phyloP scores from a whole-genome alignment of 1,140 invertebrate genomes.

The Varroa destructor region DNA sequence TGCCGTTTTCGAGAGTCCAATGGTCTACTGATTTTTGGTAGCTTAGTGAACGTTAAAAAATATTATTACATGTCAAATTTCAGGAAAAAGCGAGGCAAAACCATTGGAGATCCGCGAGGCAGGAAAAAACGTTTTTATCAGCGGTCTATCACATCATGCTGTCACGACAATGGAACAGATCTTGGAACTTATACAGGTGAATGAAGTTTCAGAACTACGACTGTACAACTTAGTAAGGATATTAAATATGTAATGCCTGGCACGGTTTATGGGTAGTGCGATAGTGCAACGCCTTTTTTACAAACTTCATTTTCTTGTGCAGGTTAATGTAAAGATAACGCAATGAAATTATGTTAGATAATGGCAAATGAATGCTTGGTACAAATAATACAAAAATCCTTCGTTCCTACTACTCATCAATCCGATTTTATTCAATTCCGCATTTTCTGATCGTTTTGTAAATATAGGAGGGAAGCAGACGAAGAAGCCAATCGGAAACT shows the following conservation, averaged over 20 bases:
- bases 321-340: background rate
- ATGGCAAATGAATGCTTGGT: background rate
- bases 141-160: slow-evolving; percentile 5
- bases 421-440: background rate
- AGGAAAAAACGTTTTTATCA: slow-evolving; percentile 19
- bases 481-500: slow-evolving; percentile 44
- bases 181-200: slow-evolving; percentile 11
- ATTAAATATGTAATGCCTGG: no score
- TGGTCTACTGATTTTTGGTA: no score
- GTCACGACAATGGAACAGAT: slow-evolving; percentile 19
- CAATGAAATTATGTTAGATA: background rate
- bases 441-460: background rate
- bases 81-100: slow-evolving; percentile 19
- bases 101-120: background rate
- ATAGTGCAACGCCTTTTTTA: no score
- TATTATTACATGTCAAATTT: background rate
- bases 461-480: slow-evolving; percentile 7
- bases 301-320: background rate
- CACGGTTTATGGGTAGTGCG: no score
- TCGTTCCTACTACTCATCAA: background rate
- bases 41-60: no score
- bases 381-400: background rate
- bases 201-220: no score
- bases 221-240: no score
- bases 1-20: no score